phyloP scores from a whole-genome alignment of 2,888 invertebrate species.

The Drosophila austrosaltans region DNA sequence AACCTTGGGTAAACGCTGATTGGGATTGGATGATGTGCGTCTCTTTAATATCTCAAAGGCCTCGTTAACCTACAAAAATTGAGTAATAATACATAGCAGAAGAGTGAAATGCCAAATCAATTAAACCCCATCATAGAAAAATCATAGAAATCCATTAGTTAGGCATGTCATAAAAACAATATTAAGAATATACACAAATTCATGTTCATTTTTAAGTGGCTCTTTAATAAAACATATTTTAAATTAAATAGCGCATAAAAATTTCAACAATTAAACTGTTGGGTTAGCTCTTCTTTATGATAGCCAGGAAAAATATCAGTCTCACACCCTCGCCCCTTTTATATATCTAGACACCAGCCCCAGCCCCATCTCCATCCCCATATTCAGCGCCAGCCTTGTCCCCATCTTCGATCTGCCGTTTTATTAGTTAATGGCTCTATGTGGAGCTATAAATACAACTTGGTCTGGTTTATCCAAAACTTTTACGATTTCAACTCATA shows the following conservation, averaged over 20 bases:
- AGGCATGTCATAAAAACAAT: constrained; percentile 60
- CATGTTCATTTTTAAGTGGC: constrained; percentile 61
- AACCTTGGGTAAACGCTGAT: constrained; percentile 97
- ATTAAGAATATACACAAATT: constrained; percentile 9
- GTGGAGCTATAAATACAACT: constrained; percentile 63
- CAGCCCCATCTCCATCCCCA: not conserved
- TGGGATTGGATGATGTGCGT: constrained; percentile 96
- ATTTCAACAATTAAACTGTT: constrained; percentile 71
- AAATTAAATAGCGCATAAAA: constrained; percentile 76
- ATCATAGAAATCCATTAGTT: constrained; percentile 74
- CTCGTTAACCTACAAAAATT: constrained; percentile 92
- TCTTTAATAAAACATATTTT: constrained; percentile 78
- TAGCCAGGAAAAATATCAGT: constrained; percentile 41
- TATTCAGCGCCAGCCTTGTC: not conserved
- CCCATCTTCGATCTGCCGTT: constrained; percentile 12
- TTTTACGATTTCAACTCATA: constrained; percentile 70
- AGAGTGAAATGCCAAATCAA: constrained; percentile 37
- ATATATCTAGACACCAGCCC: not conserved
- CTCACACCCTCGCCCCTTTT: constrained; percentile 5
- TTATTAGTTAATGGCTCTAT: constrained; percentile 59
- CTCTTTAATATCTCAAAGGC: constrained; percentile 97
- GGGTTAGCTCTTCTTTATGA: constrained; percentile 56
- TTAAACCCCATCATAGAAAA: constrained; percentile 53
- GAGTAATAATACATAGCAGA: constrained; percentile 15
- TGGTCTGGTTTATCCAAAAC: constrained; percentile 43